phyloP scores from a whole-genome alignment of 1,140 invertebrate genomes.

The Oreohelix idahoensis region DNA sequence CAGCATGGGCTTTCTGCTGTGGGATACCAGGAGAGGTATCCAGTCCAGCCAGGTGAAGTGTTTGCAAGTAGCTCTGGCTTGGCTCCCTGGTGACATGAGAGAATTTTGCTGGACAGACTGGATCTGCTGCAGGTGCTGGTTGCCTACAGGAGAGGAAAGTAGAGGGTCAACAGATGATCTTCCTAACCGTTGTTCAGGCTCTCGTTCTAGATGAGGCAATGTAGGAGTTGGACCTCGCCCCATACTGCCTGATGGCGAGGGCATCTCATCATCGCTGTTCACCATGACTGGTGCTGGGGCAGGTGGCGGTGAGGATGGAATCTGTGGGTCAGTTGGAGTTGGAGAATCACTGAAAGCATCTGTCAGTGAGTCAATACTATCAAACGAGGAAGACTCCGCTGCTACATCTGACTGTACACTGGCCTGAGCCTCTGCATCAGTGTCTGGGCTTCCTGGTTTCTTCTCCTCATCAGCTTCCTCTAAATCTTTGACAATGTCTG shows the following conservation, averaged over 20 bases:
- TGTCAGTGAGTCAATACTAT: slow-evolving; percentile 25
- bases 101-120: slow-evolving; percentile 8
- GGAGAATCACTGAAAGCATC: slow-evolving; percentile 33
- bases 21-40: slow-evolving; percentile 31
- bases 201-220: not conserved
- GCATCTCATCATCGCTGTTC: slow-evolving; percentile 36
- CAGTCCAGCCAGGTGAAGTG: slow-evolving; percentile 9
- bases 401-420: slow-evolving; percentile 24
- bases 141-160: slow-evolving; percentile 19
- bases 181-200: not conserved
- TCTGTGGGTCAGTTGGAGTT: slow-evolving; percentile 16
- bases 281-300: slow-evolving; percentile 36
- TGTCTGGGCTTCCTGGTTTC: slow-evolving; percentile 7
- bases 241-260: slow-evolving; percentile 31
- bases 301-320: slow-evolving; percentile 39
- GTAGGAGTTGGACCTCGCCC: slow-evolving; percentile 16
- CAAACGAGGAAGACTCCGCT: slow-evolving; percentile 32
- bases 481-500: slow-evolving; percentile 37
- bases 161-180: slow-evolving; percentile 20
- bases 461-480: slow-evolving; percentile 31
- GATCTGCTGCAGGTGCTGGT: slow-evolving; percentile 6
- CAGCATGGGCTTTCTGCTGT: slow-evolving; percentile 9
- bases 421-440: slow-evolving; percentile 11
- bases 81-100: not conserved
- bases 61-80: too few species aligned